These are phyloP conservation scores for Merodon equestris DNA, from an alignment of 2,888 invertebrate species.

Conservation along the genomic window DNA sequence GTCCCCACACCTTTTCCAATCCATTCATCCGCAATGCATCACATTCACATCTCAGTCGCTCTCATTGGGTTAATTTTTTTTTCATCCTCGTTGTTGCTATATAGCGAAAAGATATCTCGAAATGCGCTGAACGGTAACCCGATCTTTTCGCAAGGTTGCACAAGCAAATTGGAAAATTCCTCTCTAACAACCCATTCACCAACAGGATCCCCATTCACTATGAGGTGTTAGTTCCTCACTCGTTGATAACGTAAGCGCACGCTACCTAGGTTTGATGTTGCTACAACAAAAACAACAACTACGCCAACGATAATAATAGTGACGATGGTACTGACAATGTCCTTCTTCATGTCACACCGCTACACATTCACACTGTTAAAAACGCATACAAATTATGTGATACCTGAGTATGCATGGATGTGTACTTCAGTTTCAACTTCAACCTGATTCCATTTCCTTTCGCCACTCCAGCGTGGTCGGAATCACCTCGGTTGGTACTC, in stretches of 20 bases:
- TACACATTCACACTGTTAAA: slow-evolving; percentile 10
- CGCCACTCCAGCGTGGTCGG: slow-evolving; percentile 27
- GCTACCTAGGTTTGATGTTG: slow-evolving; percentile 65
- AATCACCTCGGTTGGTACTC: neutral
- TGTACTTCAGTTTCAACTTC: slow-evolving; percentile 14
- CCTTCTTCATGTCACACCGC: neutral
- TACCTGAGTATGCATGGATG: slow-evolving; percentile 23
- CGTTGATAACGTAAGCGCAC: slow-evolving; percentile 54
- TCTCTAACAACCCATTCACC: slow-evolving; percentile 28
- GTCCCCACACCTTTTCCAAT: neutral
- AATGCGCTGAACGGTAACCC: slow-evolving; percentile 66
- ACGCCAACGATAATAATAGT: slow-evolving; percentile 60
- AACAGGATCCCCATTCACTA: slow-evolving; percentile 9
- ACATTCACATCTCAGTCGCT: slow-evolving; percentile 11
- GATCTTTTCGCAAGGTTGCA: slow-evolving; percentile 69
- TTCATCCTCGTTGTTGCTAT: neutral
- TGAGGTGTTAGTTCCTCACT: slow-evolving; percentile 44
- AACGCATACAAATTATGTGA: slow-evolving; percentile 37
- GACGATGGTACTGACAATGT: slow-evolving; percentile 60
- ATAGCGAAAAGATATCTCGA: slow-evolving; percentile 2
- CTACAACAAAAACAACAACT: slow-evolving; percentile 40
- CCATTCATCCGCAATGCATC: slow-evolving; percentile 39
- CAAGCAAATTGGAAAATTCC: slow-evolving; percentile 69
- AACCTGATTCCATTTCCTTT: slow-evolving; percentile 54
- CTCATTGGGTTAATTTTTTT: no score